Percentiles rank a stretch among this genome's conserved stretches.
Conservation (phyloP, 2,113 vertebrate genomes). For the Taurulus bubalis region DNA sequence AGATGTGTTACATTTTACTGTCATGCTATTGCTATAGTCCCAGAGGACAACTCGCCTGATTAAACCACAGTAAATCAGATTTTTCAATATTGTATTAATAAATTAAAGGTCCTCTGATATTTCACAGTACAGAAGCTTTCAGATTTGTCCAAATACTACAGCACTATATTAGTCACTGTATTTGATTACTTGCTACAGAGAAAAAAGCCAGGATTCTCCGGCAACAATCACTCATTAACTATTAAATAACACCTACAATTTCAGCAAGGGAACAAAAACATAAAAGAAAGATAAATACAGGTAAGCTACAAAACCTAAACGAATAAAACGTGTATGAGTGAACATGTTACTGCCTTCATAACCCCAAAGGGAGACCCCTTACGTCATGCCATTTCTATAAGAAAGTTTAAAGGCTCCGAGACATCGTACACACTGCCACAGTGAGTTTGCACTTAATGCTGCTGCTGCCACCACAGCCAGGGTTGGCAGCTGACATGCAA, state of each 20-base stretch:
- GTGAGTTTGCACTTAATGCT: conserved; percentile 48
- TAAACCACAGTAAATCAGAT: conserved; percentile 31
- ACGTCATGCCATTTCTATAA: conserved; percentile 83
- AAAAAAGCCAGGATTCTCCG: conserved; percentile 42
- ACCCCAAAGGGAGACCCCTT: conserved; percentile 56
- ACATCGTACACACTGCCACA: conserved; percentile 51
- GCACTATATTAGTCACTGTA: conserved; percentile 36
- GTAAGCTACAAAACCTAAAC: conserved; percentile 56
- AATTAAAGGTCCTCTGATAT: conserved; percentile 15
- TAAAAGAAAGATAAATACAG: conserved; percentile 57
- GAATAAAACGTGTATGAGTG: conserved; percentile 54
- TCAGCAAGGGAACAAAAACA: conserved; percentile 51
- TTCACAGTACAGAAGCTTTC: conserved; percentile 46
- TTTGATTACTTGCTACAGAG: conserved; percentile 27
- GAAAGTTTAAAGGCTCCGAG: conserved; percentile 78
- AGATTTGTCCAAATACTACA: conserved; percentile 42
- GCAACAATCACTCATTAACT: conserved; percentile 47
- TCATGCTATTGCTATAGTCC: conserved; percentile 6
- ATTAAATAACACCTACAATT: conserved; percentile 59
- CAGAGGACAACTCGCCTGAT: not conserved
- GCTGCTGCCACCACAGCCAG: conserved; percentile 43
- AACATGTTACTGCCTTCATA: conserved; percentile 63
- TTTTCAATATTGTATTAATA: conserved; percentile 12
- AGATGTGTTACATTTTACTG: not conserved
- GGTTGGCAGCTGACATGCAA: conserved; percentile 55